phyloP scores from a whole-genome alignment of 2,888 invertebrate species.

The Rutpela maculata region DNA sequence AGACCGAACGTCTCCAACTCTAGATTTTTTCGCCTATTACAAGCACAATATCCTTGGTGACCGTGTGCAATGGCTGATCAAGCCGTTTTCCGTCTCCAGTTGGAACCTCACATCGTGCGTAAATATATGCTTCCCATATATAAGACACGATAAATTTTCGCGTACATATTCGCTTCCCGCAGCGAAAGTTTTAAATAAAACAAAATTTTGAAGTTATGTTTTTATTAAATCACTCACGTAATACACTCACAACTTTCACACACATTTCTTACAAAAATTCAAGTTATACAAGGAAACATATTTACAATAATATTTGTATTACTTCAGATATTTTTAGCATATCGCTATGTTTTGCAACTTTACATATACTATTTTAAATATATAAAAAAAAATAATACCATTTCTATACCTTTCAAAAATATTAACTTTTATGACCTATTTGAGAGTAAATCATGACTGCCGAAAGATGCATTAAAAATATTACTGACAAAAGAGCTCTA shows the following conservation, averaged over 20 bases:
- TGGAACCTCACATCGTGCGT: too few relatives aligned
- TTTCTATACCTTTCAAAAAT: background rate
- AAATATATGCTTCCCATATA: too few relatives aligned
- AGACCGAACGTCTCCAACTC: too few relatives aligned
- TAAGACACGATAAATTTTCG: too few relatives aligned
- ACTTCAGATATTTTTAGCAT: conserved; percentile 6
- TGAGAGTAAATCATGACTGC: background rate
- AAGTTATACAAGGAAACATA: conserved; percentile 31
- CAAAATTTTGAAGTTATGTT: background rate
- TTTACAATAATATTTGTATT: conserved; percentile 29
- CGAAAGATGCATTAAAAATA: background rate
- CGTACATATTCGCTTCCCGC: too few relatives aligned
- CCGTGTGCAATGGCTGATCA: too few relatives aligned
- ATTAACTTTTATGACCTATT: background rate
- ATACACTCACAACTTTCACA: conserved; percentile 20
- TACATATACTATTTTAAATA: conserved; percentile 3
- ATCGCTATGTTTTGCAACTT: background rate
- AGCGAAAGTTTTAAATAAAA: background rate
- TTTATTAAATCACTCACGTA: conserved; percentile 37
- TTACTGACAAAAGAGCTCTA: background rate
- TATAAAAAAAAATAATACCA: conserved; percentile 18
- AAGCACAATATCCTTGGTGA: too few relatives aligned
- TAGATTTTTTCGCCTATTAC: too few relatives aligned
- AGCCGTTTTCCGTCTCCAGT: too few relatives aligned
- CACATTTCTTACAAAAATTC: conserved; percentile 35